Evolutionary conservation across 2,888 invertebrate species (phyloP), one percentile per base, ranked within the genome.

Genomic region (Epinotia ramella): DNA sequence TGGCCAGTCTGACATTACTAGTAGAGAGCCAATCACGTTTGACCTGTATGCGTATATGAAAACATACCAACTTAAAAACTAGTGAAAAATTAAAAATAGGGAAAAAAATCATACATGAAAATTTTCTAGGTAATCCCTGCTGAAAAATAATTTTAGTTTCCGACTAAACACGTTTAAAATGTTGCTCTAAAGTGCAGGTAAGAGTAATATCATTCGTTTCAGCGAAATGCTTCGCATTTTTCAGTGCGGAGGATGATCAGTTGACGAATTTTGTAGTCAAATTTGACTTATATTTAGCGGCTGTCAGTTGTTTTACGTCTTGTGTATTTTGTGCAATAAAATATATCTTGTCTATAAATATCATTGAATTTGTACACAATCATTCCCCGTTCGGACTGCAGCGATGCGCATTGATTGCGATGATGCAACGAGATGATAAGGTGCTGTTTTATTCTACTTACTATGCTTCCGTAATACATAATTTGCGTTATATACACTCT

Each of bases 371-470:
- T 84, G 78, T 84, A 78, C 81, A 80, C 79, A 84, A 81, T 84
- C 86, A 91, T 92, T 89, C 89, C 92, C 93, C 81, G 88, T 90
- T 86, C 79, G 80, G 82, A 84, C 86, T 86, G 80, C 89, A 92
- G 90, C 86, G 88, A 93, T 93, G 92, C 80, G 80, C 86, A 86
- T 83, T 84, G 81, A 84, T 89, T 89, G 84, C 86, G 90, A 92
- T 92, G 92, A 93, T 94, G 94, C 94, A 94, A 92, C 93, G 92
- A 88, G 93, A 94, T 90, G 91, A 93, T 92, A 94, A 94, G 94
- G 94, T 94, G 91, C 89, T 87, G 78, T 78, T 78, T 78, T 77
- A 80, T 60, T 77, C 78, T 56, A 62, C 63, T 63, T 73, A 75
- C 62, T 59, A 18, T 79, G 78, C 76, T 81, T 77, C 67, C 77